Evolutionary conservation across 2,113 vertebrate species (phyloP), one percentile per base, ranked within the genome.

Genomic region (Poeciliopsis occidentalis): DNA sequence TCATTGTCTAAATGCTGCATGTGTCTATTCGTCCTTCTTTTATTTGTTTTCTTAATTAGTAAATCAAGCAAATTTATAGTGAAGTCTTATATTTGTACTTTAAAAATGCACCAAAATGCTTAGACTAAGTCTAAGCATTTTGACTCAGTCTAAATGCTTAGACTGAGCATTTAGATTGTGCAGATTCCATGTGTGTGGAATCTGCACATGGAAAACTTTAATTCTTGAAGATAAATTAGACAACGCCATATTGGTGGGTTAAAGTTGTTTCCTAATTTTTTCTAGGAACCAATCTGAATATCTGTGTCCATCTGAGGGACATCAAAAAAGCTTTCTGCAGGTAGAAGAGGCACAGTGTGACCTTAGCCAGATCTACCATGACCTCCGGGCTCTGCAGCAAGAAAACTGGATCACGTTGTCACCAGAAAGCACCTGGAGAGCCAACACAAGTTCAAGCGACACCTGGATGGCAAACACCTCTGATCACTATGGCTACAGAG

Each of bases 391-490:
- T 79, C 93, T 87, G 67, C 94, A 96, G 83, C 94, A 91, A 24
- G 90, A 93, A 75, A 93, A 95, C 34, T 95, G 89, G 92, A 94
- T 93, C 70, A 95, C 93, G 71, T 78, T 83, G 79, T 85, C 89
- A 24, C 82, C 90, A 44, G 85, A 83, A 64, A 83, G 88, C 85
- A 87, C 87, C 69, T 88, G 82, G 87, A 66, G 5, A 61, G 34
- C 64, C 11, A 57, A 68, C 54, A 63, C 61, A 73, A 71, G 51
- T 12, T 22, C 1, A 2, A 61, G 30, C 34, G 79, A 82, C 71
- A 80, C 79, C 61, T 64, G 91, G 83, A 90, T 84, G 72, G 84
- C 69, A 72, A 84, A 79, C 60, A 81, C 62, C 5, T 72, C 78
- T 15, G 76, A 85, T 63, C 75, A 67, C 54, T 73, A 80, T 78